Evolutionary conservation across 2,888 invertebrate genomes (phyloP), one percentile per base, ranked within the genome.

Genomic region (Theristus sp.): DNA sequence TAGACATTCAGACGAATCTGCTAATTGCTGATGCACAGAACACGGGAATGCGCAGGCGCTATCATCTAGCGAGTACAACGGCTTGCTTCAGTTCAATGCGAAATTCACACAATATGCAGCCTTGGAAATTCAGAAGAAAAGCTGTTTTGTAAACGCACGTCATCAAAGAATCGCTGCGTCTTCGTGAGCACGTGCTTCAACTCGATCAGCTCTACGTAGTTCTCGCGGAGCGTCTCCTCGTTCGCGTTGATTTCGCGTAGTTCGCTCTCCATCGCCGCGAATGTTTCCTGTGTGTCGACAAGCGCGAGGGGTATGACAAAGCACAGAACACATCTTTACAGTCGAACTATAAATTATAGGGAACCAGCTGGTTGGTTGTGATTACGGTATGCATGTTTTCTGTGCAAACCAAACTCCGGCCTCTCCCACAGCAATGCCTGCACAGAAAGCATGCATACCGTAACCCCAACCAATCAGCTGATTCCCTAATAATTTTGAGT

Each of bases 171-270:
- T 66, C 87, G 87, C 81, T 93, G 91, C 26, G 94, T 93, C 79
- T 91, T 91, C 69, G 87, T 82, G 64, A 94, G 80, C 68, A 94
- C 93, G 73, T 93, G 90, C 74, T 89, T 90, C 66, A 94, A 79
- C 76, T 94, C 94, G 0, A 90, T 90, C 65, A 94, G 80, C 77
- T 94, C 93, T 66, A 90, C 80, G 74, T 84, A 93, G 75, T 94
- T 94, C 68, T 89, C 83, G 74, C 93, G 93, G 65, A 94, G 78
- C 29, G 91, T 90, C 75, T 93, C 93, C 0, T 91, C 89, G 78
- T 93, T 94, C 72, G 89, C 89, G 75, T 93, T 93, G n/a, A 96
- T 90, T 78, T 94, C 93, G 26, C 90, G 82, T 64, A 94, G 80
- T 74, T 94, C 93, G 73, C 89, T 88, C 76, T 94, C 94, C 58